Conservation (phyloP, 2,888 invertebrate genomes). For the Saturnia pavonia region DNA sequence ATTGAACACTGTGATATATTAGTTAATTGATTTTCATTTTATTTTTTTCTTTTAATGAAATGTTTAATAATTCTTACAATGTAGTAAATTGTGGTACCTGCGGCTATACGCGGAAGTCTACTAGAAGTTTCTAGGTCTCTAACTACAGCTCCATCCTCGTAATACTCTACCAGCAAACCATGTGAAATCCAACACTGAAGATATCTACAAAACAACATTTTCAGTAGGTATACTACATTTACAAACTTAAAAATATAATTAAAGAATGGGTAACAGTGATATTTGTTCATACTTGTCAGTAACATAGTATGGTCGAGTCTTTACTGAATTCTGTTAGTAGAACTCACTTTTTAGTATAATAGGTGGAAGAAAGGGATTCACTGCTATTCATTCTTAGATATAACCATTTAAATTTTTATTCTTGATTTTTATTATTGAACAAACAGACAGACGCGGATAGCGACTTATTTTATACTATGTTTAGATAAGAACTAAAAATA, state of each 20-base stretch:
- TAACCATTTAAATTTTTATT: too few species aligned
- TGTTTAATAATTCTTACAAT: neutral
- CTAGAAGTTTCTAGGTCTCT: conserved; percentile 89
- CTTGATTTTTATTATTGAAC: too few species aligned
- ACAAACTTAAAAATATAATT: neutral
- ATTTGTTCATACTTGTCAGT: neutral
- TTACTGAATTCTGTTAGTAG: neutral
- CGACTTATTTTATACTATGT: too few species aligned
- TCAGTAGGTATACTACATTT: neutral
- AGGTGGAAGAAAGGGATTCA: neutral
- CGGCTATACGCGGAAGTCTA: conserved; percentile 92
- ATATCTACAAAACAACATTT: conserved; percentile 73
- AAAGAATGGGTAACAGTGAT: neutral
- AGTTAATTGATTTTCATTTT: neutral
- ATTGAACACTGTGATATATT: too few species aligned
- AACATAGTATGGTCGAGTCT: neutral
- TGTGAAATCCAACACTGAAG: conserved; percentile 88
- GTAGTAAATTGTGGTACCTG: conserved; percentile 79
- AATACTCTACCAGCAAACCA: conserved; percentile 85
- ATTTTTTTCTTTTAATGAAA: neutral
- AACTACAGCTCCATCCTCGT: conserved; percentile 93
- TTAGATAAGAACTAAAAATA: neutral
- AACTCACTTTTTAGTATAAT: neutral
- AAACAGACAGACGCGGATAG: too few species aligned
- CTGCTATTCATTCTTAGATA: neutral